phyloP scores from a whole-genome alignment of 2,888 invertebrate genomes.

The Onthophagus sagittarius region DNA sequence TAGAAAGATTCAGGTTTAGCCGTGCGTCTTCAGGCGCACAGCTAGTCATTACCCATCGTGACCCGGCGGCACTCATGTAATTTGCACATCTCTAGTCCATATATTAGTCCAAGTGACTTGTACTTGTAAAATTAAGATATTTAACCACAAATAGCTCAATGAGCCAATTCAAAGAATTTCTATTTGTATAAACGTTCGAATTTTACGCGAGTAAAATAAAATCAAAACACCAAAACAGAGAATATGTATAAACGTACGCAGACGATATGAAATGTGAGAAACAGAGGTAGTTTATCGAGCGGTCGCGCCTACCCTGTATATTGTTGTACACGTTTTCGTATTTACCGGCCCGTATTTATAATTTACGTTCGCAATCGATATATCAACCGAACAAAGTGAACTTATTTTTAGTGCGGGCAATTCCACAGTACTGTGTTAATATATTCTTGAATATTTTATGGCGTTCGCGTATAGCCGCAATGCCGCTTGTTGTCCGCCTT shows the following conservation, averaged over 20 bases:
- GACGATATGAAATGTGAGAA: not conserved
- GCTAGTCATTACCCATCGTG: too few relatives aligned
- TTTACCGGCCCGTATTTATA: not conserved
- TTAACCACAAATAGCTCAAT: too few relatives aligned
- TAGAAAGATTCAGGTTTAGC: too few relatives aligned
- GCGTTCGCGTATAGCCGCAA: not conserved
- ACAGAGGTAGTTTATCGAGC: not conserved
- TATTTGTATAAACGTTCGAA: too few relatives aligned
- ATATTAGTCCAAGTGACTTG: too few relatives aligned
- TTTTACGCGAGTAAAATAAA: too few relatives aligned
- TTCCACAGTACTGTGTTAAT: slow-evolving; percentile 7
- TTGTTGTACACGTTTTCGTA: not conserved
- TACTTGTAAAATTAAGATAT: too few relatives aligned
- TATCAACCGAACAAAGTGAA: slow-evolving; percentile 6
- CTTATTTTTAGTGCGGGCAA: slow-evolving; percentile 16
- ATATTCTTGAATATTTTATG: slow-evolving; percentile 10
- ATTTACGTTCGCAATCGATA: not conserved
- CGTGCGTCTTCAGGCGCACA: too few relatives aligned
- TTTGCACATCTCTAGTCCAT: too few relatives aligned
- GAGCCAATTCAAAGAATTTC: too few relatives aligned
- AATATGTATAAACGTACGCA: not conserved
- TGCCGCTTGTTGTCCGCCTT: not conserved
- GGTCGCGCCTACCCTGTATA: not conserved
- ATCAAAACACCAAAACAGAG: too few relatives aligned
- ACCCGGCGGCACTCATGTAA: too few relatives aligned